Evolutionary conservation across 2,888 invertebrate species (phyloP).

Genomic region (Andrena bicolor): DNA sequence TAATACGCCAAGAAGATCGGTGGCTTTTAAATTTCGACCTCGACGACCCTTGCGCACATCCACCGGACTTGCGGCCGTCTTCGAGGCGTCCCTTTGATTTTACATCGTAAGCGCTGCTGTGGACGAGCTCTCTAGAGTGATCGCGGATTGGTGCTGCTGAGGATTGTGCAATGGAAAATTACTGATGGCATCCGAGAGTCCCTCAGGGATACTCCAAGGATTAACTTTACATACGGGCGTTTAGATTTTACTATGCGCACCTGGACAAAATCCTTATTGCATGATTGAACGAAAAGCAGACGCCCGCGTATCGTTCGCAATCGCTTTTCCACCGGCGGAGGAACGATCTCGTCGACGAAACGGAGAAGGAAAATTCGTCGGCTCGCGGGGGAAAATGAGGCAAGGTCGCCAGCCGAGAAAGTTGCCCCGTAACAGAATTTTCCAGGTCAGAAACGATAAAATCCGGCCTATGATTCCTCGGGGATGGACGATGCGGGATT

Average conservation of each 20-base stretch:
- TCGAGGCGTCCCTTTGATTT: conserved; percentile 17
- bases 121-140: conserved; percentile 10
- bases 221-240: conserved; percentile 45
- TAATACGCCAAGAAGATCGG: not conserved
- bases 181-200: conserved; percentile 38
- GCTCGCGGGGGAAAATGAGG: not conserved
- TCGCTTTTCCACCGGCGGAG: not conserved
- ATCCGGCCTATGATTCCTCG: conserved; percentile 4
- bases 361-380: not conserved
- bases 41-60: not conserved
- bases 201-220: conserved; percentile 55
- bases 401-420: conserved; percentile 20
- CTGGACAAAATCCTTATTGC: conserved; percentile 34
- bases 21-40: not conserved
- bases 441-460: conserved; percentile 22
- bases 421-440: conserved; percentile 23
- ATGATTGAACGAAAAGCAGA: conserved; percentile 4
- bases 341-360: not conserved
- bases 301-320: not conserved
- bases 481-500: conserved; percentile 5
- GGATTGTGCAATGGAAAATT: conserved; percentile 56
- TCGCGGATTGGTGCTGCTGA: conserved; percentile 23
- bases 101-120: not conserved
- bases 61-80: conserved; percentile 4
- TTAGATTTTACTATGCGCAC: conserved; percentile 30